phyloP scores from a whole-genome alignment of 37 sponge, comb jelly and placozoan genomes.

The Halichondria panicea region DNA sequence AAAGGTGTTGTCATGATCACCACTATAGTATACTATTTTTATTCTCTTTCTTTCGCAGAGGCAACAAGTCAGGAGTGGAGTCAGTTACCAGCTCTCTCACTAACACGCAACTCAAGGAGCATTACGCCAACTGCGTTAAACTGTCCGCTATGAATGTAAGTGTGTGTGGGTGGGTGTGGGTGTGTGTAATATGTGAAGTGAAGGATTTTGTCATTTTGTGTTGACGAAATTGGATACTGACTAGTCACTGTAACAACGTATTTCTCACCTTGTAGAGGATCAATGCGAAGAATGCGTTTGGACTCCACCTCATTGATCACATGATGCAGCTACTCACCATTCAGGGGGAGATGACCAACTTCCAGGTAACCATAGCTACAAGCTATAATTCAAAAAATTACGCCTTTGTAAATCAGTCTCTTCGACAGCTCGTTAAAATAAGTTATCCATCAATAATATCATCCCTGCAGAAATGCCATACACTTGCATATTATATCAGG shows the following conservation, averaged over 20 bases:
- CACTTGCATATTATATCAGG: neutral
- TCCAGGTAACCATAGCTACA: conserved; percentile 87
- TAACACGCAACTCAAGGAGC: conserved; percentile 83
- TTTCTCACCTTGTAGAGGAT: conserved; percentile 70
- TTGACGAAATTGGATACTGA: neutral
- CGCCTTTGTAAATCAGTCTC: neutral
- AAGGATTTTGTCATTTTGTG: no score
- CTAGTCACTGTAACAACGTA: neutral
- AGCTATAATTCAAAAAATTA: neutral
- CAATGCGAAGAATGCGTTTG: conserved; percentile 98
- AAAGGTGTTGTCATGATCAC: neutral
- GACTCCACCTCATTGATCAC: conserved; percentile 92
- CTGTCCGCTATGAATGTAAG: conserved; percentile 96
- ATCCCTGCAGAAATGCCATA: neutral
- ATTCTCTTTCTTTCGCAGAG: neutral
- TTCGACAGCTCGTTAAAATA: neutral
- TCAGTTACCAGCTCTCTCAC: conserved; percentile 24
- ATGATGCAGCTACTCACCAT: conserved; percentile 81
- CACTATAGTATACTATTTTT: neutral
- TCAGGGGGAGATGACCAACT: conserved; percentile 83
- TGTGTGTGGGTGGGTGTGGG: neutral
- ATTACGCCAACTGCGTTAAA: conserved; percentile 95
- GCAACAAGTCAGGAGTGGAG: neutral
- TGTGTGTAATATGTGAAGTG: conserved; percentile 1
- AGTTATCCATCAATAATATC: neutral